Evolutionary conservation across 2,888 invertebrate species (phyloP), one percentile per base, ranked within the genome.

Genomic region (Microctonus hyperodae): DNA sequence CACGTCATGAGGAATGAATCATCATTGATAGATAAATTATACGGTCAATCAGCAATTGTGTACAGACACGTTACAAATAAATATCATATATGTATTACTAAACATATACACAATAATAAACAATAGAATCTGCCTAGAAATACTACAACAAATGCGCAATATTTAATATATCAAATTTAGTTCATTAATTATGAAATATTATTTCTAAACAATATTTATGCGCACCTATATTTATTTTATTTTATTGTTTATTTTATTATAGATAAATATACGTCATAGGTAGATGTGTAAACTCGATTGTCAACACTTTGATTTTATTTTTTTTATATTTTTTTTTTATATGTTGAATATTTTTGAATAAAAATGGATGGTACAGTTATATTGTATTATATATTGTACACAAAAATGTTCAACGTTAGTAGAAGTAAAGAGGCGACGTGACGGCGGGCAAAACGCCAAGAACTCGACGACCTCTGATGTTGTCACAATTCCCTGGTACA

Each of bases 21-120:
- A 40, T 44, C n/a, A 44, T 40, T 59, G 40, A 40, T 20, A n/a
- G 20, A 59, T 59, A n/a, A 40, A 59, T 59, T 59, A 59, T 59
- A 44, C 44, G 44, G 40, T 59, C 59, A 44, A 16, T 44, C 59
- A n/a, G 20, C 55, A 31, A 55, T 55, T 31, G 20, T 10, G 20
- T 10, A 33, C 20, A 33, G 37, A 37, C 23, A 37, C 22, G 22
- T 37, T 25, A 35, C 56, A 33, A 16, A 20, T 22, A 56, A n/a
- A 56, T 22, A 13, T 28, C n/a, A 51, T 25, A 13, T 16, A 16
- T 31, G n/a, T 31, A 31, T 31, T 7, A 20, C n/a, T 31, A 13
- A 10, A 10, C 7, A 16, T 55, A 13, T 11, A 28, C 3, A 35
- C 57, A 22, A 57, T 55, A 16, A 20, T 57, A 22, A 33, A 31